Conservation (phyloP, 2,113 vertebrate species). For the Peromyscus leucopus region DNA sequence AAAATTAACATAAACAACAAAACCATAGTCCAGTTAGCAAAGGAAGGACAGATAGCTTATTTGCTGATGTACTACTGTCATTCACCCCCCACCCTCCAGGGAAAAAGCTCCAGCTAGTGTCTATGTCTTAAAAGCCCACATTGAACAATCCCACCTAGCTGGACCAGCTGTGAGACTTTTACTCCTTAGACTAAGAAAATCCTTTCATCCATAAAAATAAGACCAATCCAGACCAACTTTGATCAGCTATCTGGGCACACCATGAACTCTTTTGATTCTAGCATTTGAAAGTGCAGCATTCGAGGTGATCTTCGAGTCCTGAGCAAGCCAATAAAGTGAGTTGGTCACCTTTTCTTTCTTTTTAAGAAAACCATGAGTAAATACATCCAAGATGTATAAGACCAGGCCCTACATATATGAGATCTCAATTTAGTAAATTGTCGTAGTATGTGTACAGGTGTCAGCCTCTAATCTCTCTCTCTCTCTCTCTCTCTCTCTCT, state of each 20-base stretch:
- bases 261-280: not conserved
- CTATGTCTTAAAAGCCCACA: not conserved
- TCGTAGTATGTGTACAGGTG: not conserved
- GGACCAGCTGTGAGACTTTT: not conserved
- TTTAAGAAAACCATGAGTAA: not conserved
- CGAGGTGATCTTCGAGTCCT: not conserved
- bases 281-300: not conserved
- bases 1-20: not conserved
- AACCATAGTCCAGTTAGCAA: not conserved
- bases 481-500: not conserved
- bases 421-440: not conserved
- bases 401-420: not conserved
- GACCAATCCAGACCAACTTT: not conserved
- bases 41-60: not conserved
- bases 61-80: not conserved
- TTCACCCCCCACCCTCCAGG: not conserved
- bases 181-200: not conserved
- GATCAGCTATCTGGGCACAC: not conserved
- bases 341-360: not conserved
- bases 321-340: not conserved
- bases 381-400: not conserved
- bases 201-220: not conserved
- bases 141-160: not conserved
- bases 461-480: not conserved
- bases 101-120: not conserved